Conservation (phyloP, 2,113 vertebrate species). For the Dipodomys spectabilis region DNA sequence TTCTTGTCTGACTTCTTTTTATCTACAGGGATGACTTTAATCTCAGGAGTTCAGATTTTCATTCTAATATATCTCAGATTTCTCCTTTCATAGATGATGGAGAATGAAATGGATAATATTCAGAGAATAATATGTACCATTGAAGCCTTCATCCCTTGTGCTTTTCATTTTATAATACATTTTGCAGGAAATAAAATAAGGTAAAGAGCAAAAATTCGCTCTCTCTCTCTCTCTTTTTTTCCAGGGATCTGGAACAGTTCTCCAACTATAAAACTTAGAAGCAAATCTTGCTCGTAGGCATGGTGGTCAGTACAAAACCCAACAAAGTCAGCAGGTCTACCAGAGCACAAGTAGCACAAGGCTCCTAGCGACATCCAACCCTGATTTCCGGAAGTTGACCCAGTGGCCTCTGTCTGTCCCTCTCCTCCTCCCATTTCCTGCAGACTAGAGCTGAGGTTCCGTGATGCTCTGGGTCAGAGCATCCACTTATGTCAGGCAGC, state of each 20-base stretch:
- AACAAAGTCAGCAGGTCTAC: background rate
- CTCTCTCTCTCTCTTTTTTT: no score
- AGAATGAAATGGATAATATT: rapidly evolving
- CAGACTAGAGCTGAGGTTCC: background rate
- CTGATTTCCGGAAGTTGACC: background rate
- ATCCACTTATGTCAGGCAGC: background rate
- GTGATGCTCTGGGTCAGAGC: background rate
- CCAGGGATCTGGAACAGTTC: background rate
- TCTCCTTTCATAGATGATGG: background rate
- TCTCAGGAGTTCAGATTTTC: background rate
- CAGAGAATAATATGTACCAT: background rate
- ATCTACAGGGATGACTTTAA: background rate
- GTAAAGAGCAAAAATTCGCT: background rate
- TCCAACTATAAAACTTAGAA: background rate
- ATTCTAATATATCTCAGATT: background rate
- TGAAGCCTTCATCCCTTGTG: background rate
- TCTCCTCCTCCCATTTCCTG: no score
- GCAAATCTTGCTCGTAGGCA: background rate
- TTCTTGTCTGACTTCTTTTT: background rate
- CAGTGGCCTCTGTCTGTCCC: no score
- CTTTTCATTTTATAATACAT: background rate
- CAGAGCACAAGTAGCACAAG: background rate
- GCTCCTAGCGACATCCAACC: background rate
- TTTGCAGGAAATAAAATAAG: background rate
- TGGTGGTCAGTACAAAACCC: background rate